These are phyloP conservation scores for Callospermophilus lateralis DNA, from an alignment of 2,113 vertebrate species.

Conservation along the genomic window DNA sequence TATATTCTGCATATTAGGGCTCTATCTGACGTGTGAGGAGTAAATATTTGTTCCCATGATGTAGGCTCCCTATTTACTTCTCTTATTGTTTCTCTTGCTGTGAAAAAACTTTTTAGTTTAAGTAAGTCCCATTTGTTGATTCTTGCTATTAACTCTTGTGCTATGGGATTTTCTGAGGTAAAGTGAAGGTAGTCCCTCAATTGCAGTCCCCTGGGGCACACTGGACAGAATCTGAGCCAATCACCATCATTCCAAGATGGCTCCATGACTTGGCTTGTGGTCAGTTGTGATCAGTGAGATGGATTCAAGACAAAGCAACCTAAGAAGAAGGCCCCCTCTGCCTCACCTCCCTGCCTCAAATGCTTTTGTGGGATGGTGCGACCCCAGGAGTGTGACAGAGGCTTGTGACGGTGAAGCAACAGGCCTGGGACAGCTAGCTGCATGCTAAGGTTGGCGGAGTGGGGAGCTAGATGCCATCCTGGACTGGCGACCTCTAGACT, in stretches of 20 bases:
- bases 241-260: fast-evolving
- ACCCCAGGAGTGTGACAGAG: not conserved
- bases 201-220: not conserved
- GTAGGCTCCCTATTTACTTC: no score
- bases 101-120: no score
- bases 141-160: no score
- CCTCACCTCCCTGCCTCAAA: not conserved
- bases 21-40: no score
- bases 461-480: not conserved
- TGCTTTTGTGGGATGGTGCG: not conserved
- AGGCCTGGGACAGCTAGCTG: not conserved
- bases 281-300: not conserved
- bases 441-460: not conserved
- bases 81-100: no score
- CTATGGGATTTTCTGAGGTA: not conserved
- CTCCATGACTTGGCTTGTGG: not conserved
- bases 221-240: not conserved
- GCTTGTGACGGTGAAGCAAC: not conserved
- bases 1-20: no score
- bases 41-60: no score
- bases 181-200: fast-evolving
- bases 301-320: not conserved
- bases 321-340: not conserved
- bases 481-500: not conserved
- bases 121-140: no score